Evolutionary conservation across 2,888 invertebrate species (phyloP), one percentile per base, ranked within the genome.

Genomic region (Platynereis dumerilii): DNA sequence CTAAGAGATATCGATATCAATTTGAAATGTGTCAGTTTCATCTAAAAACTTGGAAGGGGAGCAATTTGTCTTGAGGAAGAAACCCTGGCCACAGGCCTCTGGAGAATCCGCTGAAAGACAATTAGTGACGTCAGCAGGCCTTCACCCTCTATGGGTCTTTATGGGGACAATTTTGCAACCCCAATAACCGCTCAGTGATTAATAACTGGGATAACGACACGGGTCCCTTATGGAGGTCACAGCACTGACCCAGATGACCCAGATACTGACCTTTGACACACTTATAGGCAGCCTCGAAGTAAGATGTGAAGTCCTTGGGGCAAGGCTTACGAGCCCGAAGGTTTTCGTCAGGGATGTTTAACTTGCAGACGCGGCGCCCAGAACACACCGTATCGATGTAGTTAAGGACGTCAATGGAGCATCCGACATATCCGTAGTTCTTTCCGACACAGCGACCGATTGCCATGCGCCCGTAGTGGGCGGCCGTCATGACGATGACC

Each of bases 221-320:
- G 12, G 12, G 34, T 34, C 34, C 34, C 34, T 12, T 12, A 34
- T 5, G 5, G 34, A 12, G 34, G 34, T 48, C 48, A 20, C 5
- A 10, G 48, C 48, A 5, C 48, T 48, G 48, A 24, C 17, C 5
- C 26, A 34, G 2, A 20, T 48, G 48, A 24, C 17, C 5, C 26
- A 34, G 2, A 20, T n/a, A 53, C 61, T 29, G 27, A 71, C 71
- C 71, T 67, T 69, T 54, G 22, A 64, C 22, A 56, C 71, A 71
- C 12, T 2, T 52, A 59, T 71, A 71, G 57, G 59, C 66, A 52
- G 64, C 62, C 42, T 58, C 59, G 34, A 71, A 55, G 56, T 68
- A 71, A 10, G 67, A 57, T 3, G 66, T 52, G 57, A 71, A 68
- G 59, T 71, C 71, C 29, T 68, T 69, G 22, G 71, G 69, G 54